Evolutionary conservation across 1,140 invertebrate species (phyloP).

Genomic region (Melitaea cinxia): DNA sequence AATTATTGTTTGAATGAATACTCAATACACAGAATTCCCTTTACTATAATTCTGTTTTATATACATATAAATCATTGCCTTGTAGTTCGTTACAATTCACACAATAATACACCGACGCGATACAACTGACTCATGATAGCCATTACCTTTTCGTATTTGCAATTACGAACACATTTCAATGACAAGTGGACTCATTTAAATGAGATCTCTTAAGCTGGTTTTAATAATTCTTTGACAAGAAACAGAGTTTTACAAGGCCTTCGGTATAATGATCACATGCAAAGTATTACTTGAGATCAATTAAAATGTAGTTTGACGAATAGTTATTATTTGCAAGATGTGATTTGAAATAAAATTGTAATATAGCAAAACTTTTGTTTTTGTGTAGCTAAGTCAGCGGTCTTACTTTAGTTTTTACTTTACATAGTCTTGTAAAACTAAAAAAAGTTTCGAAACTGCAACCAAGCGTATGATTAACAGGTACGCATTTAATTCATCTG

Average conservation of each 20-base stretch:
- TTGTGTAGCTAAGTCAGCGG: too few species aligned
- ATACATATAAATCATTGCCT: too few species aligned
- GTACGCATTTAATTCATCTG: too few species aligned
- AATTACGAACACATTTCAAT: constrained; percentile 26
- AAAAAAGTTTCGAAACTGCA: too few species aligned
- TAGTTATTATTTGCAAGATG: constrained; percentile 33
- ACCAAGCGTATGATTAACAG: too few species aligned
- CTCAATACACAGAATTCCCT: too few species aligned
- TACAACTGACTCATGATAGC: neutral
- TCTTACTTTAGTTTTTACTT: too few species aligned
- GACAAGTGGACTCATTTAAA: constrained; percentile 28
- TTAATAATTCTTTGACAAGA: constrained; percentile 24
- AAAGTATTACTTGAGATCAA: constrained; percentile 17
- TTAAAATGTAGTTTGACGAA: constrained; percentile 30
- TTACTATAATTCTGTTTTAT: too few species aligned
- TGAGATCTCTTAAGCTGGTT: constrained; percentile 16
- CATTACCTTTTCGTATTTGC: neutral
- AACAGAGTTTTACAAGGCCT: constrained; percentile 18
- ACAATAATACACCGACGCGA: neutral
- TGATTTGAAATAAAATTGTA: too few species aligned
- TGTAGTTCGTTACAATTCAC: neutral
- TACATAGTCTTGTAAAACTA: too few species aligned
- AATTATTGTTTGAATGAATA: too few species aligned
- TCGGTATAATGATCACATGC: constrained; percentile 21
- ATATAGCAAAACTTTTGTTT: too few species aligned